A percentile compares a stretch with the other conserved stretches of the same genome.
These are phyloP conservation scores for Polypedilum vanderplanki DNA, from an alignment of 1,140 invertebrate species.

Conservation along the genomic window DNA sequence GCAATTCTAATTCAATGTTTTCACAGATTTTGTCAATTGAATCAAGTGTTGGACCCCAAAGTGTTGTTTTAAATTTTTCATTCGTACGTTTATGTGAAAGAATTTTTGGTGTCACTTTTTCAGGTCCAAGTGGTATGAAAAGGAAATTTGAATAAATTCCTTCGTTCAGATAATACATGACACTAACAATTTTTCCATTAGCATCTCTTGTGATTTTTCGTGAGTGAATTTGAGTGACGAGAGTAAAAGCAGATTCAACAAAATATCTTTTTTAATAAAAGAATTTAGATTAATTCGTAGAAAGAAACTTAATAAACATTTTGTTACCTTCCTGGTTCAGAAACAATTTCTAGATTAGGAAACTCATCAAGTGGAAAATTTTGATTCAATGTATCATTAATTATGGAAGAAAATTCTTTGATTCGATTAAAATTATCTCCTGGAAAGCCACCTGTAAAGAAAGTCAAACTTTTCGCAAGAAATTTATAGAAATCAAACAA, in stretches of 20 bases:
- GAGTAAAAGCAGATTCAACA: constrained; percentile 82
- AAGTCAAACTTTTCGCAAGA: neutral
- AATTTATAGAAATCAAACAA: neutral
- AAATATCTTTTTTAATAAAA: constrained; percentile 53
- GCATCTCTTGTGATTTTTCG: constrained; percentile 39
- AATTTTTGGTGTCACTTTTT: neutral
- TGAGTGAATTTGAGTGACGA: constrained; percentile 60
- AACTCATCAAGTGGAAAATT: constrained; percentile 61
- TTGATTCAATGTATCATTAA: constrained; percentile 64
- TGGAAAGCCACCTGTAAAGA: constrained; percentile 57
- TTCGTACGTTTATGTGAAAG: constrained; percentile 40
- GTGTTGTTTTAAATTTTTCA: constrained; percentile 51
- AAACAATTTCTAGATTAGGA: constrained; percentile 67
- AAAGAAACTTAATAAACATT: no score
- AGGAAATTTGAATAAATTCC: constrained; percentile 52
- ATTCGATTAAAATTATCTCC: constrained; percentile 48
- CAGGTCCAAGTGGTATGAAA: neutral
- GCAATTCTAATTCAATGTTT: constrained; percentile 56
- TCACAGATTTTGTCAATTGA: constrained; percentile 74
- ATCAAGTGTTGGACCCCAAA: constrained; percentile 93
- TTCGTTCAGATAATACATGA: constrained; percentile 96
- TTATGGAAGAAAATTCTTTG: constrained; percentile 44
- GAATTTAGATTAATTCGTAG: neutral
- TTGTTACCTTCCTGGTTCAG: constrained; percentile 72
- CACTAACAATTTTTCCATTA: constrained; percentile 42